Base-by-base conservation (phyloP, 1,140 invertebrate genomes). In the Euura saliciscinereae region DNA sequence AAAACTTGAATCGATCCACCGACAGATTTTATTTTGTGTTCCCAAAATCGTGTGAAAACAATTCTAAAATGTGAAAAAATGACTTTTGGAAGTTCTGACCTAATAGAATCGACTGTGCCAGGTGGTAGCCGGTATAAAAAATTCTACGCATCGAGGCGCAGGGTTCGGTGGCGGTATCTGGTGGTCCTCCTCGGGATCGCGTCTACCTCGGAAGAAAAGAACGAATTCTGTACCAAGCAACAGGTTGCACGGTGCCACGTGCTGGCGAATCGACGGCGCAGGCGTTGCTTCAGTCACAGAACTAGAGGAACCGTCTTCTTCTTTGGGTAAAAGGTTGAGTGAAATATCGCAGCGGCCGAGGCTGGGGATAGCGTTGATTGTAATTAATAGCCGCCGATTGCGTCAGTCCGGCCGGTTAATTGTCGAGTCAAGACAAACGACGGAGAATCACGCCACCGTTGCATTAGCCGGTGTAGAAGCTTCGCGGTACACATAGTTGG, bases 341-440 rank as follows among this genome's bases (percentile, higher is more conserved):
- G 51, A 59, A 59, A 59, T 59, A 59, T 59, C 51, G 51, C 3
- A 59, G 51, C 13, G 6, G 51, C 51, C 51, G 3, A n/a, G 8
- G 51, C 51, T 59, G 3, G 51, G 51, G 8, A n/a, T n/a, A 6
- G 79, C 80, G 79, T 83, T 85, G 84, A 85, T 85, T 85, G 83
- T 84, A 85, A 85, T 85, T 85, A 85, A 85, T 84, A 85, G 83
- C 82, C 77, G 75, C 73, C 73, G 78, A 80, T 80, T 80, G 79
- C 75, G 68, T 76, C 73, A 71, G 10, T 3, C 66, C 74, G 72
- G 77, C 78, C 79, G 78, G 78, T 84, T 84, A 84, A 84, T 84
- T 84, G 80, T 85, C 80, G 78, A 78, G 74, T 13, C 66, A 83
- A 84, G 82, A 85, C 78, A 82, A 84, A 84, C 80, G 81, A 79